phyloP scores from a whole-genome alignment of 2,888 invertebrate species.

The Tetragonula carbonaria region DNA sequence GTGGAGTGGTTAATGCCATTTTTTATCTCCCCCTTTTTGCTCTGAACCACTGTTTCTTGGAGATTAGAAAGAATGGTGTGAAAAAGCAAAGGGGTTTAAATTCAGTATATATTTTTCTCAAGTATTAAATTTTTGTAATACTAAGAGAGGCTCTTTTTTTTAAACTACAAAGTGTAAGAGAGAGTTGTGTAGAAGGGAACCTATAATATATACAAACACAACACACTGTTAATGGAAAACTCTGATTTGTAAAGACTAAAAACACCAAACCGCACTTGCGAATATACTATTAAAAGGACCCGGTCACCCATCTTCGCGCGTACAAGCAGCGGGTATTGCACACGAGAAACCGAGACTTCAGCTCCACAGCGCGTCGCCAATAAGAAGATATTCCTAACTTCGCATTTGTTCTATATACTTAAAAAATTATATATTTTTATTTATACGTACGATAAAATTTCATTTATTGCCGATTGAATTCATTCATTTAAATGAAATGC shows the following conservation, averaged over 20 bases:
- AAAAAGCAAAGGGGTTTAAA: constrained; percentile 16
- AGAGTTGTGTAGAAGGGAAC: no score
- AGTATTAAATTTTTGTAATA: no score
- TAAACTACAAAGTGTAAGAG: no score
- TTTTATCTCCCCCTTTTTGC: constrained; percentile 27
- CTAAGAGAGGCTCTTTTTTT: no score
- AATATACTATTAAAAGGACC: neutral
- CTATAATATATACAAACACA: no score
- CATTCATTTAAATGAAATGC: no score
- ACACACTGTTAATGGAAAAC: no score
- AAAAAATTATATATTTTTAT: neutral
- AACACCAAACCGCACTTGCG: no score
- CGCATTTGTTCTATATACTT: neutral
- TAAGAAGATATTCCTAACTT: fast-evolving
- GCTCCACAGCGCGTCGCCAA: neutral
- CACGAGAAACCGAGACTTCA: neutral
- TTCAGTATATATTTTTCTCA: no score
- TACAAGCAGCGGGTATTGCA: neutral
- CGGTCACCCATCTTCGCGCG: constrained; percentile 38
- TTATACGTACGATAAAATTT: neutral
- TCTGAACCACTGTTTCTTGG: constrained; percentile 10
- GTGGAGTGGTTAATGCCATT: constrained; percentile 10
- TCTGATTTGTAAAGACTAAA: no score
- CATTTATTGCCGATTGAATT: no score
- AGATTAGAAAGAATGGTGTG: neutral